A percentile compares a stretch with the other conserved stretches of the same genome.
These are phyloP conservation scores for Adela reaumurella DNA, from an alignment of 2,888 invertebrate species.

Conservation along the genomic window DNA sequence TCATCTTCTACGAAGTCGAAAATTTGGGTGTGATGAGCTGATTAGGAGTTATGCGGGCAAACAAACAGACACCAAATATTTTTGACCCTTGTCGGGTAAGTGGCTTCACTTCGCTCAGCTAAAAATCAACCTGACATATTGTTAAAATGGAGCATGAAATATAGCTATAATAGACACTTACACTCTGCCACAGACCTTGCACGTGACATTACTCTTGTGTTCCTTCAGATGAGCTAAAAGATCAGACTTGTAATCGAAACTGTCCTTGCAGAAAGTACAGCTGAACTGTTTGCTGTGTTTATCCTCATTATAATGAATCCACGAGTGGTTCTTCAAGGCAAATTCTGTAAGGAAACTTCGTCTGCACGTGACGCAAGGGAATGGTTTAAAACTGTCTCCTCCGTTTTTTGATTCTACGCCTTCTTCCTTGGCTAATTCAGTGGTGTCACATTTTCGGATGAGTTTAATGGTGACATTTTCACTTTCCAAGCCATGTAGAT, in stretches of 20 bases:
- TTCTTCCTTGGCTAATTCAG: conserved; percentile 10
- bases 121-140: too few relatives aligned
- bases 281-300: conserved; percentile 22
- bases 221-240: conserved; percentile 62
- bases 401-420: conserved; percentile 12
- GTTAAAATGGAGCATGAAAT: too few relatives aligned
- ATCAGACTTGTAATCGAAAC: conserved; percentile 60
- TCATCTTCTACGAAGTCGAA: too few relatives aligned
- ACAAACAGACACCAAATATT: too few relatives aligned
- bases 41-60: too few relatives aligned
- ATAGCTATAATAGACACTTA: too few relatives aligned
- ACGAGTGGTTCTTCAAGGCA: conserved; percentile 59
- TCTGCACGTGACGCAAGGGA: conserved; percentile 53
- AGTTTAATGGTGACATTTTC: conserved; percentile 30
- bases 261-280: conserved; percentile 61
- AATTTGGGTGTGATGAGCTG: too few relatives aligned
- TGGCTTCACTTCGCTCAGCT: too few relatives aligned
- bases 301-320: conserved; percentile 46
- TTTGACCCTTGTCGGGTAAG: too few relatives aligned
- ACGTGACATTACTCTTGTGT: conserved; percentile 60
- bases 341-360: conserved; percentile 55
- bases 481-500: conserved; percentile 23
- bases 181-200: conserved; percentile 65
- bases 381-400: conserved; percentile 36
- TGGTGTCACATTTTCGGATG: conserved; percentile 22